A percentile compares a stretch with the other conserved stretches of the same genome.
These are phyloP conservation scores for Mesitornis unicolor DNA, from an alignment of 2,113 vertebrate species.

Conservation along the genomic window DNA sequence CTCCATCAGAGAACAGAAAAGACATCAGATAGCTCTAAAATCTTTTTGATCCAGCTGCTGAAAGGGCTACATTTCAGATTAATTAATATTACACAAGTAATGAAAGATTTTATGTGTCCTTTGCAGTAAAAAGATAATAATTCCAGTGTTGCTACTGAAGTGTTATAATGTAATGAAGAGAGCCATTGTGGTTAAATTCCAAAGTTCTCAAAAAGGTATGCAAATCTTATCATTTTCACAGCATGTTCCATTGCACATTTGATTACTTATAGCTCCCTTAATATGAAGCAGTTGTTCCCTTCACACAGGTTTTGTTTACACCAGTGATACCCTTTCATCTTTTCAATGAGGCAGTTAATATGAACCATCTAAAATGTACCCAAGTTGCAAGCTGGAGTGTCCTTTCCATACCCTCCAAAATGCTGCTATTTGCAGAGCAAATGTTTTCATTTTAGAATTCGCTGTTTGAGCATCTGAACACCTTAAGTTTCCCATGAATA, in stretches of 20 bases:
- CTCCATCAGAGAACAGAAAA: neutral
- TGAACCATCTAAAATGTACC: neutral
- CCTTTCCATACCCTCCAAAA: conserved; percentile 13
- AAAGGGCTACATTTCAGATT: neutral
- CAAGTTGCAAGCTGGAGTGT: neutral
- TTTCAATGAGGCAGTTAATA: neutral
- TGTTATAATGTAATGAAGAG: neutral
- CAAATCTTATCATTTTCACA: conserved; percentile 35
- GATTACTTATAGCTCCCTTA: neutral
- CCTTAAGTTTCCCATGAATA: neutral
- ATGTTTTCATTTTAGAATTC: conserved; percentile 11
- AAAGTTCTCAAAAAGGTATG: neutral
- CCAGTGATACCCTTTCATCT: neutral
- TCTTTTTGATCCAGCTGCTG: neutral
- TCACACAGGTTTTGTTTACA: conserved; percentile 48
- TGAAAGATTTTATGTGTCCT: neutral
- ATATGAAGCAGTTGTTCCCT: neutral
- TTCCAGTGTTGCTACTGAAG: neutral
- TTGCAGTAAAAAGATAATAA: neutral
- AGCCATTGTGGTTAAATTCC: neutral
- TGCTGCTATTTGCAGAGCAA: conserved; percentile 7
- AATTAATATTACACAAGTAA: neutral
- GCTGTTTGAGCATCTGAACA: neutral
- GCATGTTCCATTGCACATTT: neutral
- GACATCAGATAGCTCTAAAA: neutral